These are phyloP conservation scores for Chinchilla lanigera DNA, from an alignment of 2,113 vertebrate species.

Conservation along the genomic window DNA sequence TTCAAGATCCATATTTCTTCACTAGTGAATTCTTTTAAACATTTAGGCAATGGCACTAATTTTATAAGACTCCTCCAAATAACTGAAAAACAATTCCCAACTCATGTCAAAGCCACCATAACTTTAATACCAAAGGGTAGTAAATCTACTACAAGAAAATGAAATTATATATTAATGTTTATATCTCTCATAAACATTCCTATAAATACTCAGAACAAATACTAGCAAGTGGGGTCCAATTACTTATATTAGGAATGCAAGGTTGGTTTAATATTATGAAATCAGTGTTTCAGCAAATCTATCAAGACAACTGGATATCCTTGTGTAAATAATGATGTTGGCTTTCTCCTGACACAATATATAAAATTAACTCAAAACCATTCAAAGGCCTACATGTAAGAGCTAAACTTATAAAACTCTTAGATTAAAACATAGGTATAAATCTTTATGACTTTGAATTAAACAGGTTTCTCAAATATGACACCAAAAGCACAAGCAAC, in stretches of 20 bases:
- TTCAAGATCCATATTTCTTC: background rate
- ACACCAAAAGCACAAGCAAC: background rate
- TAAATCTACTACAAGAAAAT: background rate
- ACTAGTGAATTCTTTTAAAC: constrained; percentile 29
- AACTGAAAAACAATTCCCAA: background rate
- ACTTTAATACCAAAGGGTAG: background rate
- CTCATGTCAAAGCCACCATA: background rate
- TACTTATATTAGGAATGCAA: background rate
- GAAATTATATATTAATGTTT: background rate
- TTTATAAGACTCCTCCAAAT: constrained; percentile 1
- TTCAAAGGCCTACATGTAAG: background rate
- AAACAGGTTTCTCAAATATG: background rate
- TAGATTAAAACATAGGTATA: background rate
- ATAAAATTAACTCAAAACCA: constrained; percentile 4
- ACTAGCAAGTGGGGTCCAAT: background rate
- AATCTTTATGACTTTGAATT: background rate
- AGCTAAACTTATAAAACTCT: background rate
- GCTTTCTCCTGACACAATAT: background rate
- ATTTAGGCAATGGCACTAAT: background rate
- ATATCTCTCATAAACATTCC: background rate
- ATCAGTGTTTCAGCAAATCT: background rate
- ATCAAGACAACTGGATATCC: background rate
- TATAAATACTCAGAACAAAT: background rate
- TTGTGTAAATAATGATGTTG: background rate
- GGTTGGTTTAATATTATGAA: background rate